Base-by-base conservation (phyloP, 2,797 vertebrate genomes). In the Sebastes minor region DNA sequence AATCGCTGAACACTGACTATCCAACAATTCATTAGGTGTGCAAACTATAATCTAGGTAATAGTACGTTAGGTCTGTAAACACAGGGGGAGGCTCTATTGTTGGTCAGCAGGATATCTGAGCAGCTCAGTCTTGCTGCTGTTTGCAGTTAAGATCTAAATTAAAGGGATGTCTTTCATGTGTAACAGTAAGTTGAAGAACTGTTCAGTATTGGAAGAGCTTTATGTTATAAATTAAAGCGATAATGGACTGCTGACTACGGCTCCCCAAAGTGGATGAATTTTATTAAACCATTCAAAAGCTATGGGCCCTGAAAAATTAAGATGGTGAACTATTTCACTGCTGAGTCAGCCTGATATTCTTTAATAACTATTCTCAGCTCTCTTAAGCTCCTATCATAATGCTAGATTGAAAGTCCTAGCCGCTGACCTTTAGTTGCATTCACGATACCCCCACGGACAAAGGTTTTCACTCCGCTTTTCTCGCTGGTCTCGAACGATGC, bases 361-460 rank as follows among this genome's bases (percentile, higher is more conserved):
- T 52, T 11, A 68, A 49, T 20, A 27, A 38, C 68, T 27, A 32
- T 23, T 49, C 60, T 65, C 28, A 66, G 20, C 60, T 49, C 7
- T 61, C 53, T 53, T 60, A 4, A 60, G 35, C n/a, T 33, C 4
- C 3, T 60, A 8, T 53, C 8, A 4, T 22, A 35, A 49, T 10
- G 14, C 2, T 16, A 16, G 2, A 57, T 1, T 28, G 14, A 80
- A 30, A 35, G 65, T 52, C 8, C 42, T 23, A 4, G 11, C 9
- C 35, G 35, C 89, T 91, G 64, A 96, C 96, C 96, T 96, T 96
- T 96, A 80, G 95, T 95, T 46, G 96, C 94, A 71, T 97, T 97
- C 25, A 96, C 96, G 12, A 96, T 95, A 2, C 96, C 96, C 3
- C 96, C 96, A 5, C 94, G 96, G 22, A 97, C 96, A 89, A 97